These are phyloP conservation scores for Thamnaconus septentrionalis DNA, from an alignment of 2,113 vertebrate genomes.

Conservation along the genomic window DNA sequence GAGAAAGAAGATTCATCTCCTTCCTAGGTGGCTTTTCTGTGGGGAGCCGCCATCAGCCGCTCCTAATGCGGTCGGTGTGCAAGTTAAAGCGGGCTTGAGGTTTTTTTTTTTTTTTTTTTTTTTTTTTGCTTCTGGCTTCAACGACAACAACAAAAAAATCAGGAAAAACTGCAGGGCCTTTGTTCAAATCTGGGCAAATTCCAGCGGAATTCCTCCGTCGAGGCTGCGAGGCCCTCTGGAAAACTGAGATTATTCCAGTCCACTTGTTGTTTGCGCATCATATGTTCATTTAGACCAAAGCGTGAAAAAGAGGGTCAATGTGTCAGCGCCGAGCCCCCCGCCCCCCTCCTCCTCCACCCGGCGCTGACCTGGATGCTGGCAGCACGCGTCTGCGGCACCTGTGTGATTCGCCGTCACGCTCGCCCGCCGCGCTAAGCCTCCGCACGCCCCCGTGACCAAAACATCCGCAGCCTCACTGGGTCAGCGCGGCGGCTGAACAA, in stretches of 20 bases:
- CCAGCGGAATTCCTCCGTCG: slow-evolving; percentile 1
- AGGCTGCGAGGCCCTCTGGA: neutral
- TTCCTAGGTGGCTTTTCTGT: too few relatives aligned
- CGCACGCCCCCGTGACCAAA: slow-evolving; percentile 3
- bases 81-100: too few relatives aligned
- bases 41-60: too few relatives aligned
- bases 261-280: slow-evolving; percentile 51
- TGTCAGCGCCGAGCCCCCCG: slow-evolving; percentile 53
- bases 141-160: too few relatives aligned
- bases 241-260: slow-evolving; percentile 41
- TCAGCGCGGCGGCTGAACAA: slow-evolving; percentile 24
- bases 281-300: slow-evolving; percentile 59
- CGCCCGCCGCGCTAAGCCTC: neutral
- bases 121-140: too few relatives aligned
- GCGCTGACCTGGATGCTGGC: slow-evolving; percentile 60
- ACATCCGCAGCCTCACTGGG: slow-evolving; percentile 29
- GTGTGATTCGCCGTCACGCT: slow-evolving; percentile 57
- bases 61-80: too few relatives aligned
- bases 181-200: neutral
- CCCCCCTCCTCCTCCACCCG: slow-evolving; percentile 15
- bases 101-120: too few relatives aligned
- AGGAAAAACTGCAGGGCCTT: too few relatives aligned
- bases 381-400: slow-evolving; percentile 57
- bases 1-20: neutral
- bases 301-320: slow-evolving; percentile 67